phyloP scores from a whole-genome alignment of 2,888 invertebrate genomes.

The Norana najaformis region DNA sequence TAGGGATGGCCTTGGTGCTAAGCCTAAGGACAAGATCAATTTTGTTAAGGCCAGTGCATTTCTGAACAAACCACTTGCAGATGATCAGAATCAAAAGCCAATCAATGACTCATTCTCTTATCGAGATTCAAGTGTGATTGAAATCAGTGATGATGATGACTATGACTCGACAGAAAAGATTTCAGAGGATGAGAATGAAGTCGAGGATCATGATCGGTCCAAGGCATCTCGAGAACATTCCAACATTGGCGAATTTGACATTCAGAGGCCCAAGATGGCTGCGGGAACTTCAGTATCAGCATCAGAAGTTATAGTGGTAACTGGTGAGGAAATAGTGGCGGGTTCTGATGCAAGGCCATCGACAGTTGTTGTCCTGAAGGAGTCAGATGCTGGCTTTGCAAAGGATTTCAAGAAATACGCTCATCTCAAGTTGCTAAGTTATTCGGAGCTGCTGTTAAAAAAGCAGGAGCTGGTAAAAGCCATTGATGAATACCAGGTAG shows the following conservation, averaged over 20 bases:
- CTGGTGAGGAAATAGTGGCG: not conserved
- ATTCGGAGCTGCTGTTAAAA: not conserved
- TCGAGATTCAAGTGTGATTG: constrained; percentile 26
- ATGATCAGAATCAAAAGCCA: not conserved
- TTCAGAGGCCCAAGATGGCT: not conserved
- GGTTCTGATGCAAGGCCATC: not conserved
- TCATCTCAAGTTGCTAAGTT: not conserved
- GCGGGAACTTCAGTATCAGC: not conserved
- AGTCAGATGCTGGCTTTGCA: not conserved
- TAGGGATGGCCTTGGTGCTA: not conserved
- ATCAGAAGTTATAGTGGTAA: not conserved
- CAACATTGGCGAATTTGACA: not conserved
- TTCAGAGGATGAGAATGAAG: constrained; percentile 16
- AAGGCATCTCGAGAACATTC: not conserved
- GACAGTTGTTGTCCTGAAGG: not conserved
- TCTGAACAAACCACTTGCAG: not conserved
- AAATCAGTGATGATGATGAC: constrained; percentile 25
- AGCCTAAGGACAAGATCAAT: not conserved
- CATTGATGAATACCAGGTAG: not conserved
- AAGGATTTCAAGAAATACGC: not conserved
- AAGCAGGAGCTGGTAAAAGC: constrained; percentile 7
- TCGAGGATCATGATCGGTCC: not conserved
- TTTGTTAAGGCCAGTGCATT: not conserved
- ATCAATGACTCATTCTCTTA: constrained; percentile 27
- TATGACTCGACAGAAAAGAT: not conserved